A percentile compares a stretch with the other conserved stretches of the same genome.
These are phyloP conservation scores for Scaptomyza flava DNA, from an alignment of 2,888 invertebrate species.

Conservation along the genomic window DNA sequence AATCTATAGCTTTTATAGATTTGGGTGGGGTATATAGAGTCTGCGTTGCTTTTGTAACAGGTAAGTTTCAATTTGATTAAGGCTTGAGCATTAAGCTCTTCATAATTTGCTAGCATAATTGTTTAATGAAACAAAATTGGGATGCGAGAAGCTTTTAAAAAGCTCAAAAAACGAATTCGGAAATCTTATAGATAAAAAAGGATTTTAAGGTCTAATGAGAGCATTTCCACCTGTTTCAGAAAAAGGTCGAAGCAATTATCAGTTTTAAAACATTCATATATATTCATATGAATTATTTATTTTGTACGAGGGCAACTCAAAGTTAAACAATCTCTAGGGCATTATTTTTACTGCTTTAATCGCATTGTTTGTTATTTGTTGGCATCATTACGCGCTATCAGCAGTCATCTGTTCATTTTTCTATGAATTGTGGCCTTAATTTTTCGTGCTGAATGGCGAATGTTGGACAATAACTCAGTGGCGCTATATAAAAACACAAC, in stretches of 20 bases:
- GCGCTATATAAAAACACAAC: not conserved
- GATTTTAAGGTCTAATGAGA: too few species aligned
- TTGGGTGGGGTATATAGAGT: slow-evolving; percentile 11
- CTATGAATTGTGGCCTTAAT: slow-evolving; percentile 44
- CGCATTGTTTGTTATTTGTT: not conserved
- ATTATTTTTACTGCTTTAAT: not conserved
- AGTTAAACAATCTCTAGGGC: not conserved
- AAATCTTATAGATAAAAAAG: not conserved
- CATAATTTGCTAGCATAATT: not conserved
- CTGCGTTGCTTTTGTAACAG: not conserved
- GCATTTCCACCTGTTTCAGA: too few species aligned
- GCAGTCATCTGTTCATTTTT: slow-evolving; percentile 39
- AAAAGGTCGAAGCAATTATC: too few species aligned
- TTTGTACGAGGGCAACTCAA: slow-evolving; percentile 1
- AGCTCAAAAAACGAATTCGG: not conserved
- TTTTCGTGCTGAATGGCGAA: slow-evolving; percentile 42
- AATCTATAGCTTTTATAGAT: not conserved
- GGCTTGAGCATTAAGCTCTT: not conserved
- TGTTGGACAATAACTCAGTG: slow-evolving; percentile 45
- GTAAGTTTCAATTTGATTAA: not conserved
- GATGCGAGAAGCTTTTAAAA: not conserved
- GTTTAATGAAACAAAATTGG: not conserved
- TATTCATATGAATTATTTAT: not conserved
- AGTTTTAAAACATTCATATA: not conserved
- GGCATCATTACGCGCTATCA: slow-evolving; percentile 15